Evolutionary conservation across 1,140 invertebrate genomes (phyloP), one percentile per base, ranked within the genome.

Genomic region (Pseudomyrmex cubaensis): DNA sequence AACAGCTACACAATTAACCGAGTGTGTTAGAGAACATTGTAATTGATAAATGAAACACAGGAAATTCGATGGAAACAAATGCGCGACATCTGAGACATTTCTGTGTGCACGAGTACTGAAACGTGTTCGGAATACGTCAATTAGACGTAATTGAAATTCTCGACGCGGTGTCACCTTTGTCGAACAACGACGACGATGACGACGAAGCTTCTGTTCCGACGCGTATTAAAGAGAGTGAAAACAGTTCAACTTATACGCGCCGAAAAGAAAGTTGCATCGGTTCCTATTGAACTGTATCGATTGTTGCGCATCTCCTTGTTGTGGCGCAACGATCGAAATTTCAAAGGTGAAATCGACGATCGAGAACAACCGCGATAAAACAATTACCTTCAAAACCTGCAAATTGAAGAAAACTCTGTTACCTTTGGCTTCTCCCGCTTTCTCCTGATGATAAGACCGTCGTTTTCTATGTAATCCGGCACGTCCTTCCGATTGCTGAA

Each of bases 401-500:
- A 35, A 35, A 35, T 35, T 35, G n/a, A 75, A 25, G 2, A 25
- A 22, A 12, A n/a, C 0, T 2, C 3, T 1, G 17, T 96, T 91
- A 97, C 97, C 96, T 97, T 97, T 84, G 96, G 95, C 87, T 96
- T 95, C 90, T 96, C 96, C 75, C 96, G 93, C 89, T 96, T 95
- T 91, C 95, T 95, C 86, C 95, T 95, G 75, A 96, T 95, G 74
- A 97, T 96, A 87, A 97, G 95, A 76, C 97, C 97, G 94, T 98
- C 97, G 94, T 98, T 98, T 93, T 98, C 97, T 91, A 98, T 97
- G 94, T 98, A 98, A 95, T 98, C 97, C 64, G 98, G 97, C 85
- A 98, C 97, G 87, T 97, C 96, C 92, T 97, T 97, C 87, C 97
- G 95, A 92, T 96, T 95, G 85, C 96, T 97, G 93, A 98, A 98